These are phyloP conservation scores for Drosophila atripex DNA, from an alignment of 2,888 invertebrate genomes.

Conservation along the genomic window DNA sequence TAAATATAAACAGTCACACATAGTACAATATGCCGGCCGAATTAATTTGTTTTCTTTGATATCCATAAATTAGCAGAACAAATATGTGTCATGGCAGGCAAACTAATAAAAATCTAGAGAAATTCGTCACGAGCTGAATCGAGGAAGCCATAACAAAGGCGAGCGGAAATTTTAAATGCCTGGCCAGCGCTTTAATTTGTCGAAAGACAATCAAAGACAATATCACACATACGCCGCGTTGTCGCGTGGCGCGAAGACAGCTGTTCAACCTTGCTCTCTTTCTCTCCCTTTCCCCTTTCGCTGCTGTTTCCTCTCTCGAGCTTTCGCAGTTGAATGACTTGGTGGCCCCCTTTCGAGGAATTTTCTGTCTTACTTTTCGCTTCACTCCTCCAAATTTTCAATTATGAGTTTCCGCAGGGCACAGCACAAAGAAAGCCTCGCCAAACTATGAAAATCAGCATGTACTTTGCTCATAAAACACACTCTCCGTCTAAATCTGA, in stretches of 20 bases:
- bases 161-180: slow-evolving; percentile 4
- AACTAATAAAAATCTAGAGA: slow-evolving; percentile 11
- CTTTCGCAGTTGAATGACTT: slow-evolving; percentile 17
- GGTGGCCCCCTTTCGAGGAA: slow-evolving; percentile 18
- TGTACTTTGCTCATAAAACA: slow-evolving; percentile 13
- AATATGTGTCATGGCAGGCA: slow-evolving; percentile 1
- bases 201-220: slow-evolving; percentile 5
- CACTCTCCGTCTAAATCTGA: slow-evolving; percentile 7
- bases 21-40: background rate
- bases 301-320: background rate
- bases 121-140: slow-evolving; percentile 16
- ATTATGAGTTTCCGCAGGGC: background rate
- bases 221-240: slow-evolving; percentile 61
- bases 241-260: slow-evolving; percentile 50
- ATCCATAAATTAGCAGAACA: slow-evolving; percentile 3
- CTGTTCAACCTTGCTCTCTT: slow-evolving; percentile 19
- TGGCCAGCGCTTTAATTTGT: slow-evolving; percentile 41
- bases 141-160: background rate
- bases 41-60: slow-evolving; percentile 1
- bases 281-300: background rate
- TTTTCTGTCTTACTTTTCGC: background rate
- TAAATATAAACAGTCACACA: background rate
- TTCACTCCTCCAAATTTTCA: slow-evolving; percentile 10
- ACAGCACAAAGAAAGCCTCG: too few relatives aligned
- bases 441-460: too few relatives aligned